Percentiles rank a stretch among this genome's conserved stretches.
Conservation (phyloP, 2,113 vertebrate genomes). For the Tor tambroides region DNA sequence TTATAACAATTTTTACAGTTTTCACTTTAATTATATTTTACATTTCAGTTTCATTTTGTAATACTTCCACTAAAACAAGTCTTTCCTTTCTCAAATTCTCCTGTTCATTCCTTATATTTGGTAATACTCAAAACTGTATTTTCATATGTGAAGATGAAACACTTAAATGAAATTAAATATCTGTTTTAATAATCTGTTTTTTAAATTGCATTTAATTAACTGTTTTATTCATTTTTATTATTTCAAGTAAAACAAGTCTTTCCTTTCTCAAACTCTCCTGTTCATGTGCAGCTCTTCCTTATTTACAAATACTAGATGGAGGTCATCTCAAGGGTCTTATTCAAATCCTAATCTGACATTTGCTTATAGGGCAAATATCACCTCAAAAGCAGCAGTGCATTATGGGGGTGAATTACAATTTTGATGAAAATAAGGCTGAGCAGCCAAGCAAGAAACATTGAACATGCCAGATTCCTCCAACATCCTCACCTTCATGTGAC, state of each 20-base stretch:
- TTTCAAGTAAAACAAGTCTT: no score
- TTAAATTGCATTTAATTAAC: no score
- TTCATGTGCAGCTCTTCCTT: neutral
- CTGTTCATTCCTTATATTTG: no score
- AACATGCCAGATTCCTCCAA: neutral
- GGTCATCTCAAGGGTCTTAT: neutral
- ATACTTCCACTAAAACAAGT: neutral
- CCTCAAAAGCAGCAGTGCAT: constrained; percentile 7
- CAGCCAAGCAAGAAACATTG: no score
- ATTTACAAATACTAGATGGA: constrained; percentile 3
- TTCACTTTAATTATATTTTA: no score
- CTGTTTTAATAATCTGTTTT: no score
- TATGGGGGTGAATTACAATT: neutral
- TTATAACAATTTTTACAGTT: no score
- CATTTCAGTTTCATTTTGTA: neutral
- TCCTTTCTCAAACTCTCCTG: neutral
- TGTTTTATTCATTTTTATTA: no score
- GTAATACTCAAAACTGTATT: no score
- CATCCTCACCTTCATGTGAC: constrained; percentile 23
- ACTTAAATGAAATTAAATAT: no score
- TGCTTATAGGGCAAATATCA: neutral
- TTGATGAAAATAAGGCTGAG: neutral
- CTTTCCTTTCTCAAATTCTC: no score
- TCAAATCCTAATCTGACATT: neutral
- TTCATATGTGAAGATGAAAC: no score